Conservation (phyloP, 2,113 vertebrate genomes). For the Amazona vittata region DNA sequence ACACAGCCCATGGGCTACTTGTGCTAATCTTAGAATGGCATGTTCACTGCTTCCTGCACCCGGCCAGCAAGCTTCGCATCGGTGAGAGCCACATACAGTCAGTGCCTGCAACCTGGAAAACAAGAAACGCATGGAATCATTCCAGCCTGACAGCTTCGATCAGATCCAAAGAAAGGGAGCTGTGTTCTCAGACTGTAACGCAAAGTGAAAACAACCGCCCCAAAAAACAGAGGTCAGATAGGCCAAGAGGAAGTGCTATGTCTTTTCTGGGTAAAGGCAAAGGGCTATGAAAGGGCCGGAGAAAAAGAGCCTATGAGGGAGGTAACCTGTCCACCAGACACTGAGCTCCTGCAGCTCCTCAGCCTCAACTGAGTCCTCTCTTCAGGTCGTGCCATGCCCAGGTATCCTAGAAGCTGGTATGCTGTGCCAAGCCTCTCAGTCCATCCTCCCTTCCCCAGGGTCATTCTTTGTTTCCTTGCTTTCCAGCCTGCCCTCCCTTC, state of each 20-base stretch:
- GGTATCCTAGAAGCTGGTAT: background rate
- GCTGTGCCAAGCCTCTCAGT: background rate
- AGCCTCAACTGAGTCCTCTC: background rate
- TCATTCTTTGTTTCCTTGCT: background rate
- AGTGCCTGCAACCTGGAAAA: background rate
- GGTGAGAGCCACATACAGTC: background rate
- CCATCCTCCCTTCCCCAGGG: background rate
- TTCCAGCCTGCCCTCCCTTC: background rate
- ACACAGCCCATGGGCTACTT: conserved; percentile 30
- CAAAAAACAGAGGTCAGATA: background rate
- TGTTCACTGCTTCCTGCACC: conserved; percentile 19
- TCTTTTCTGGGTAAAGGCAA: background rate
- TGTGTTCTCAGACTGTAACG: background rate
- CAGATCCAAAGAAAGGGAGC: background rate
- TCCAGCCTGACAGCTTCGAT: background rate
- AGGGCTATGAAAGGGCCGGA: background rate
- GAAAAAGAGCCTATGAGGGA: background rate
- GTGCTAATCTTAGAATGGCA: conserved; percentile 77
- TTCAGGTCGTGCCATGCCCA: background rate
- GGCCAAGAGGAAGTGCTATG: conserved; percentile 3
- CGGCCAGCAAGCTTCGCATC: background rate
- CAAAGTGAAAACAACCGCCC: background rate
- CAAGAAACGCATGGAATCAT: background rate
- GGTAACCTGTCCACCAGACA: background rate
- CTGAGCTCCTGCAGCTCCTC: background rate